These are phyloP conservation scores for Cricetomys ansorgei DNA, from an alignment of 2,113 vertebrate genomes.

Conservation along the genomic window DNA sequence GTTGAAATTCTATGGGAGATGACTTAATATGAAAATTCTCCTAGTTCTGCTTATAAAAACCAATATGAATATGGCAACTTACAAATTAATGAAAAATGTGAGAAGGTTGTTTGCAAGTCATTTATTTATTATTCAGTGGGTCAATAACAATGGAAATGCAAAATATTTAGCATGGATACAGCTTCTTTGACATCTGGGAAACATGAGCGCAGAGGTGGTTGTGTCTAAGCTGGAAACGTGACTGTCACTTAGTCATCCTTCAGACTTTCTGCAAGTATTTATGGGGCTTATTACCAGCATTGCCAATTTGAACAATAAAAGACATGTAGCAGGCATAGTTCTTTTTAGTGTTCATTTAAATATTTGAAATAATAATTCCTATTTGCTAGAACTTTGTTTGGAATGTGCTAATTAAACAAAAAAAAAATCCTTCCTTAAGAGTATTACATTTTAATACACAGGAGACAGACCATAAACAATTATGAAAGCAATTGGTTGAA, in stretches of 20 bases:
- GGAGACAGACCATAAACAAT: neutral
- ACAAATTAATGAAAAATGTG: constrained; percentile 14
- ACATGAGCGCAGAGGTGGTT: neutral
- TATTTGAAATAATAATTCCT: constrained; percentile 21
- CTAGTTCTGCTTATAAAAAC: constrained; percentile 1
- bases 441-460: neutral
- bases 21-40: neutral
- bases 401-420: neutral
- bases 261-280: neutral
- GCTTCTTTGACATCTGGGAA: neutral
- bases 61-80: neutral
- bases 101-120: constrained; percentile 15
- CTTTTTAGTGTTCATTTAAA: neutral
- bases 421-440: neutral
- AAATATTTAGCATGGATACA: neutral
- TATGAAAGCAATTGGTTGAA: neutral
- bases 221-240: neutral
- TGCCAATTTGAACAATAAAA: neutral
- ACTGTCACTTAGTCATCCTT: neutral
- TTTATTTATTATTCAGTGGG: neutral
- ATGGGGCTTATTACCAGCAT: neutral
- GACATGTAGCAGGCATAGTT: neutral
- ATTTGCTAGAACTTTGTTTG: neutral
- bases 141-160: neutral
- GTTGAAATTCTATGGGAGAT: neutral